Conservation (phyloP, 2,113 vertebrate species). For the Apodemus sylvaticus region DNA sequence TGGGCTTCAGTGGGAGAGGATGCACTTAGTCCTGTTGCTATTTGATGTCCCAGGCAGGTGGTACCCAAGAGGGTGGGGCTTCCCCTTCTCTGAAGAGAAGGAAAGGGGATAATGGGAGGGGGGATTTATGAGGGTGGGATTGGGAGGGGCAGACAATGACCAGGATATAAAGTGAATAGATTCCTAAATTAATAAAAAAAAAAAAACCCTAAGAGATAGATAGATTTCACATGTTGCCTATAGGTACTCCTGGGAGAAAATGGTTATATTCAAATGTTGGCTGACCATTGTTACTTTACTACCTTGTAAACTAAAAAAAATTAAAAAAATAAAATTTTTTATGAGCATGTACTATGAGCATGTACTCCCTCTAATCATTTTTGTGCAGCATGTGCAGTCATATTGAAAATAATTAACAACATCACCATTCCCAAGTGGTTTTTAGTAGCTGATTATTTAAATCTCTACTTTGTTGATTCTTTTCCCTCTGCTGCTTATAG, state of each 20-base stretch:
- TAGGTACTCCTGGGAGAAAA: neutral
- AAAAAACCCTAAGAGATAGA: neutral
- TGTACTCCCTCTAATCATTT: neutral
- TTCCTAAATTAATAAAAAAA: no score
- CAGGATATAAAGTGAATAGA: no score
- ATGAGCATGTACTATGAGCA: neutral
- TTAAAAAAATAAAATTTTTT: neutral
- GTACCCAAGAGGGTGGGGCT: no score
- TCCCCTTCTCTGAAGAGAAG: no score
- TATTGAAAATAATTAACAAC: neutral
- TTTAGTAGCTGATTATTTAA: neutral
- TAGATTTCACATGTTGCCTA: neutral
- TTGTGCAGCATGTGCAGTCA: neutral
- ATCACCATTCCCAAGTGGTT: neutral
- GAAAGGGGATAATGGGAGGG: no score
- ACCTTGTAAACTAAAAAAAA: neutral
- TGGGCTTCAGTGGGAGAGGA: no score
- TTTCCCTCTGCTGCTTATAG: neutral
- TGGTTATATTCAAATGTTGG: neutral
- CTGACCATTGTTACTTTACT: neutral
- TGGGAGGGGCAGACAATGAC: no score
- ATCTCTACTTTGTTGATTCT: neutral
- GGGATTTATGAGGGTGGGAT: no score
- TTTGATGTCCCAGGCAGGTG: no score
- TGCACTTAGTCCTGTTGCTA: no score